Base-by-base conservation (phyloP, 92 coral and sea anemone species). In the Galaxea fascicularis region DNA sequence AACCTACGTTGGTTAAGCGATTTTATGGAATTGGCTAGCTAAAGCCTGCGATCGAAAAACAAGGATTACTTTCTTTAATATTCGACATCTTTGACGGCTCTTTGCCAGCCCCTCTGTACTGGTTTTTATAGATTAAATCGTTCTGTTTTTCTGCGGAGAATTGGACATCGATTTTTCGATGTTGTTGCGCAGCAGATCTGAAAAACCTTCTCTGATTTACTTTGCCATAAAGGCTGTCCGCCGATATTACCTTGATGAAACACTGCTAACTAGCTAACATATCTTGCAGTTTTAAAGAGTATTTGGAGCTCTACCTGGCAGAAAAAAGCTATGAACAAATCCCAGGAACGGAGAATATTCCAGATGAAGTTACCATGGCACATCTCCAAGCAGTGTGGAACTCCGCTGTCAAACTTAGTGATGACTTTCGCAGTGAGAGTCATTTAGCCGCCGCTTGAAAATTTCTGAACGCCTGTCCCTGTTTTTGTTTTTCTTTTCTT, bases 371-470 rank as follows among this genome's bases (percentile, higher is more conserved):
- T n/a, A 45, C 44, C 60, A 71, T 82, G 86, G 27, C 15, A 30
- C 86, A 82, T 59, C 18, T 70, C 26, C 73, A 69, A 9, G 86
- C 78, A 4, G 86, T 82, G 26, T 82, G 86, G 86, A 82, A 82
- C 29, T 71, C 86, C 60, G 86, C 86, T 71, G 86, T 82, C 41
- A 70, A 51, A 45, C 57, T 82, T 20, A 25, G 68, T 30, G 86
- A 67, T 47, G 86, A 82, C 78, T 71, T 52, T 24, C 78, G 62
- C 86, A 39, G 59, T 45, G 78, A 51, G 4, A 58, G 71, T 71
- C 60, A 71, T 12, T 20, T 26, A 9, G 51, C 76, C 14, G 59
- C 76, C 13, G 57, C 76, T 44, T 71, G 51, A 71, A 27, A 11
- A 3, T 49, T 49, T 49, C 17, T 3, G 10, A 49, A 9, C 13